Percentiles rank a stretch among this genome's conserved stretches.
Conservation (phyloP, 2,797 vertebrate species). For the Eospalax fontanierii region DNA sequence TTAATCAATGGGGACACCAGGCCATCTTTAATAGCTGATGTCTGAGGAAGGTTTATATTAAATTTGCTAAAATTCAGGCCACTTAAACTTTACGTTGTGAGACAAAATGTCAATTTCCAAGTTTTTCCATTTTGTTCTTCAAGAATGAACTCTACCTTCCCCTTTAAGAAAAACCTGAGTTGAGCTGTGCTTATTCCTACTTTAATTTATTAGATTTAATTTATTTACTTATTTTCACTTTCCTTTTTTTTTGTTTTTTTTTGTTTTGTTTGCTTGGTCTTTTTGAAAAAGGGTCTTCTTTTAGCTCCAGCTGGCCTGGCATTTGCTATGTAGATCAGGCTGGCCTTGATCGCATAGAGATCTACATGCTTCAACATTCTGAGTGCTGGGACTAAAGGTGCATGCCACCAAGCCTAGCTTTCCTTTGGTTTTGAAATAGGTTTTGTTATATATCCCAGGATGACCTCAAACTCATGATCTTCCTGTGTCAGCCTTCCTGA, state of each 20-base stretch:
- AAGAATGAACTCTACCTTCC: neutral
- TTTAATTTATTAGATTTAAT: neutral
- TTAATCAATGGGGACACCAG: neutral
- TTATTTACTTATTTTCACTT: neutral
- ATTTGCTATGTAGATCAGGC: no score
- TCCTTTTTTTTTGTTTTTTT: no score
- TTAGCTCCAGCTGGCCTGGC: no score
- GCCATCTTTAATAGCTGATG: neutral
- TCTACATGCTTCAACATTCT: no score
- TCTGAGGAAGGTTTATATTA: neutral
- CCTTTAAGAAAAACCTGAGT: neutral
- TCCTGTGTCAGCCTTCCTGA: no score
- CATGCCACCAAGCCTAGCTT: no score
- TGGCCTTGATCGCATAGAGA: no score
- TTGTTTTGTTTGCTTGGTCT: no score
- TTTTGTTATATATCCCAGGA: neutral
- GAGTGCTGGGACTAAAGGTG: no score
- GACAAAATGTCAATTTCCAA: conserved; percentile 24
- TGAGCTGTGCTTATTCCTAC: neutral
- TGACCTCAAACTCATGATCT: neutral
- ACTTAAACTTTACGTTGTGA: neutral
- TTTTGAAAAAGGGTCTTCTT: no score
- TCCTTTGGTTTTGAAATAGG: no score
- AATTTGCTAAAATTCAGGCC: conserved; percentile 52
- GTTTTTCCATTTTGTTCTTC: conserved; percentile 37